These are phyloP conservation scores for Lagria hirta DNA, from an alignment of 2,888 invertebrate species.

Conservation along the genomic window DNA sequence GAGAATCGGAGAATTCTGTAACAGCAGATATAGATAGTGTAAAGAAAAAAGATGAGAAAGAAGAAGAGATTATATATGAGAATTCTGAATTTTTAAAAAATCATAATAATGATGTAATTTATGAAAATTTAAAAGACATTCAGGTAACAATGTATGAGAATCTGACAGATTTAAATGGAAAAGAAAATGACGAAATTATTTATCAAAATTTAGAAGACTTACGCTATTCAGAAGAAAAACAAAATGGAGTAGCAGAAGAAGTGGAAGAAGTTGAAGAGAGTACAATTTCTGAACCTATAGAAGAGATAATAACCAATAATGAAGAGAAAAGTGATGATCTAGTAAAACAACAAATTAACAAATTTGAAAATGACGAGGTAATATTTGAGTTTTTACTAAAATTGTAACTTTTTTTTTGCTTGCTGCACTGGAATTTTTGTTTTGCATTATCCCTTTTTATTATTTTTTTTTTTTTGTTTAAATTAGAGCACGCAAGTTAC, in stretches of 20 bases:
- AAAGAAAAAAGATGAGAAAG: conserved; percentile 21
- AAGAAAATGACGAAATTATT: conserved; percentile 25
- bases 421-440: conserved; percentile 14
- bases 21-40: conserved; percentile 3
- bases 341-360: conserved; percentile 50
- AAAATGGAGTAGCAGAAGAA: conserved; percentile 2
- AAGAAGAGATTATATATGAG: conserved; percentile 39
- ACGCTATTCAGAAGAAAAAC: conserved; percentile 14
- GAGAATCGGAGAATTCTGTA: conserved; percentile 7
- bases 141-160: conserved; percentile 35
- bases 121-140: conserved; percentile 30
- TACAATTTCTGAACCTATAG: conserved; percentile 16
- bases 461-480: conserved; percentile 27
- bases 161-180: conserved; percentile 26
- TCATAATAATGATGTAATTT: conserved; percentile 13
- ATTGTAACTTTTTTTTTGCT: conserved; percentile 22
- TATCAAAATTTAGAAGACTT: conserved; percentile 42
- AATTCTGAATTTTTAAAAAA: conserved; percentile 35
- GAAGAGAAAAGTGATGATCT: conserved; percentile 33
- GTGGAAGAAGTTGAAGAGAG: conserved; percentile 9
- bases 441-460: conserved; percentile 24
- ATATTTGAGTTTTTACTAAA: conserved; percentile 27
- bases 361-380: conserved; percentile 45
- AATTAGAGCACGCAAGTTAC: conserved; percentile 51
- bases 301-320: conserved; percentile 16